Evolutionary conservation across 2,113 vertebrate species (phyloP), one percentile per base, ranked within the genome.

Genomic region (Lampris incognitus): DNA sequence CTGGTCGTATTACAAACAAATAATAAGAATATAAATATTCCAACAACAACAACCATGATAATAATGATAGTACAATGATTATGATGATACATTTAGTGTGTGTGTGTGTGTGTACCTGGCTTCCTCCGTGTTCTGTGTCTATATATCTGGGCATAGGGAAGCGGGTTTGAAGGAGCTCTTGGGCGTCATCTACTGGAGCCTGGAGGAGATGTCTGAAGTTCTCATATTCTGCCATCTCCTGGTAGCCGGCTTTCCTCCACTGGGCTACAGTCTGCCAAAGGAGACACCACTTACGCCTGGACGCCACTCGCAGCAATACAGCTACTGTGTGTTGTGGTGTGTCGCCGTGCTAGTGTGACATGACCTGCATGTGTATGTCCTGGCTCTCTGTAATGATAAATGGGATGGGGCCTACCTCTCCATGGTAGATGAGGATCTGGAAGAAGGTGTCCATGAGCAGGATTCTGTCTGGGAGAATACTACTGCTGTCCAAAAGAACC

Each of bases 371-470:
- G 37, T 40, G 51, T 54, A 44, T 42, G 24, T 24, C 24, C 24
- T 24, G 24, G 24, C 24, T 24, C 24, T 24, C 24, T 24, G 24
- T 24, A 24, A 24, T 24, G 24, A 24, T 24, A 24, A 24, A 24
- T 24, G 24, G 24, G 24, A 24, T 7, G 7, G 44, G 44, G 4
- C 91, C 93, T 94, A 99, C 98, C 96, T 99, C 97, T 81, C 98
- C 98, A 0, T 98, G 98, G 91, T 99, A 99, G 91, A 99, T 99
- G 85, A 99, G 94, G 74, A 99, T 98, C 90, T 99, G 98, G 92
- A 99, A 99, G 93, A 99, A 99, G 0, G 98, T 99, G 92, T 99
- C 98, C 98, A 99, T 99, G 50, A 99, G 94, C 50, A 99, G 96
- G 91, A 99, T 99, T 3, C 97, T 94, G 87, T 99, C 98, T 38